Evolutionary conservation across 2,797 vertebrate species (phyloP).

Genomic region (Mormyrops attenuatus): DNA sequence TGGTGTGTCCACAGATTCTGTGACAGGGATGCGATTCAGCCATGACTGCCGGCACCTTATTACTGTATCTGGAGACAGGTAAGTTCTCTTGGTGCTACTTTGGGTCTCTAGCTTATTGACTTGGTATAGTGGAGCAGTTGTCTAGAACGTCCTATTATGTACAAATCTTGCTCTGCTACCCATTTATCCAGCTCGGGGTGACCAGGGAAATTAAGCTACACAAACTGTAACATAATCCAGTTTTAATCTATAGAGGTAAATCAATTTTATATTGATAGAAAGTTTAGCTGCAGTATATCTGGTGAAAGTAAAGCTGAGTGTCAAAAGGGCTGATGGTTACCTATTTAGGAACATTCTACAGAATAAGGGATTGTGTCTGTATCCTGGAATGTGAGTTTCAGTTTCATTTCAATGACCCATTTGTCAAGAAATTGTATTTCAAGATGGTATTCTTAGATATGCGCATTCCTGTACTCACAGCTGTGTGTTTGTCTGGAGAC

Average conservation of each 20-base stretch:
- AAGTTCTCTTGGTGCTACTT: not conserved
- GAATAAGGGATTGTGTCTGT: not conserved
- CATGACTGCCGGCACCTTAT: not conserved
- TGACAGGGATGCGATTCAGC: constrained; percentile 2
- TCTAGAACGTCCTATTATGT: not conserved
- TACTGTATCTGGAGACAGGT: not conserved
- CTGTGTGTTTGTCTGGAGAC: not conserved
- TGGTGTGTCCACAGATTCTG: not conserved
- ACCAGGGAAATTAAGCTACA: not conserved
- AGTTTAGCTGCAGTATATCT: not conserved
- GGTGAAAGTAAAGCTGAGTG: not conserved
- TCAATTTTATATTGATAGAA: not conserved
- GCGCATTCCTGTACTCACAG: not conserved
- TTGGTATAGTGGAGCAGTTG: not conserved
- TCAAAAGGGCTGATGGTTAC: not conserved
- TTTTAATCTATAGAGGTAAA: not conserved
- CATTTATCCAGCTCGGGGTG: not conserved
- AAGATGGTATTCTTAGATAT: not conserved
- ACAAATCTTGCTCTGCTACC: not conserved
- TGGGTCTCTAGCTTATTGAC: not conserved
- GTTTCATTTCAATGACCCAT: not conserved
- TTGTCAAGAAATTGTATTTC: not conserved
- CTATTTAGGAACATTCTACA: not conserved
- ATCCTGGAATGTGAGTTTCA: not conserved
- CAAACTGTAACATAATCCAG: not conserved